phyloP scores from a whole-genome alignment of 2,888 invertebrate genomes.

The Synanthedon tipuliformis region DNA sequence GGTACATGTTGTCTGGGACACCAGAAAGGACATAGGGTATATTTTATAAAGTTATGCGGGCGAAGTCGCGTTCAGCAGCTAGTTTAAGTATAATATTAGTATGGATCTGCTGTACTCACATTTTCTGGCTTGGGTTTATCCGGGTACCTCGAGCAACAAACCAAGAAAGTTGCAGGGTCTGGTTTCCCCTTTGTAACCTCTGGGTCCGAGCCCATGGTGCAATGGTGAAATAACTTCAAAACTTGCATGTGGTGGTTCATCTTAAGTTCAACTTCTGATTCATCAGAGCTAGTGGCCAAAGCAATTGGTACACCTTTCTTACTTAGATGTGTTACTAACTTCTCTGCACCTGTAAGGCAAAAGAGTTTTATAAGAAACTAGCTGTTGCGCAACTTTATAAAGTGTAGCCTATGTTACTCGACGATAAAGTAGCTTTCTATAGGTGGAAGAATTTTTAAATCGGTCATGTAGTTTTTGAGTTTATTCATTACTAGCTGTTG shows the following conservation, averaged over 20 bases:
- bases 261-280: slow-evolving; percentile 78
- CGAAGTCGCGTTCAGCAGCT: no score
- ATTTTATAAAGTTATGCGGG: no score
- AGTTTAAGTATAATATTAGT: slow-evolving; percentile 1
- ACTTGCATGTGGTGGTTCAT: slow-evolving; percentile 74
- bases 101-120: slow-evolving; percentile 30
- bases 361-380: not conserved
- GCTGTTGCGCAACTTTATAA: not conserved
- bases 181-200: slow-evolving; percentile 90
- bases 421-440: no score
- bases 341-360: slow-evolving; percentile 75
- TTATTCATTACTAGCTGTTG: no score
- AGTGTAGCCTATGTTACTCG: no score
- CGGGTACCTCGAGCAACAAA: slow-evolving; percentile 80
- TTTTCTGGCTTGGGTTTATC: slow-evolving; percentile 73
- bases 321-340: slow-evolving; percentile 80
- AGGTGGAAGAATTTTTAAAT: no score
- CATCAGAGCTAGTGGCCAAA: slow-evolving; percentile 86
- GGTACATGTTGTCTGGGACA: no score
- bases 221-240: slow-evolving; percentile 76
- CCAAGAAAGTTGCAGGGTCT: slow-evolving; percentile 85
- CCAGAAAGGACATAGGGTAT: no score
- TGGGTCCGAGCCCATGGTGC: slow-evolving; percentile 84
- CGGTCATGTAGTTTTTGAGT: no score
- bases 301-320: slow-evolving; percentile 81